Evolutionary conservation across 1,140 invertebrate genomes (phyloP).

Genomic region (Paracyclopina nana): DNA sequence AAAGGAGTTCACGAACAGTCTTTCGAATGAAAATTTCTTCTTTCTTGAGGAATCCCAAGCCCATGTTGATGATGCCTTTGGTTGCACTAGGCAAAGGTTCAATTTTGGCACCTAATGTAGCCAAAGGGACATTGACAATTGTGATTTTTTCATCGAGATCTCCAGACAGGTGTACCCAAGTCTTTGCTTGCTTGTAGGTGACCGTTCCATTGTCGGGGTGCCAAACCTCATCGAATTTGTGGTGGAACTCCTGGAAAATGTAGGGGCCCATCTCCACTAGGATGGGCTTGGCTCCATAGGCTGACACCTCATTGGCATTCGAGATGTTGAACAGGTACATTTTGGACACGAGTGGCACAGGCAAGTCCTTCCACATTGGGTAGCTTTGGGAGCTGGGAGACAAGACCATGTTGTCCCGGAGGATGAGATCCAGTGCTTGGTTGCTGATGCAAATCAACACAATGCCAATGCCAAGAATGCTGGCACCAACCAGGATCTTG

Average conservation of each 20-base stretch:
- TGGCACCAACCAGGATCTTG: too few species aligned
- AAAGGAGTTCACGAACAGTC: constrained; percentile 46
- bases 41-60: not conserved
- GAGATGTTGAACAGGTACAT: constrained; percentile 32
- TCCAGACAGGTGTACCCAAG: not conserved
- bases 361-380: constrained; percentile 19
- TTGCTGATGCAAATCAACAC: too few species aligned
- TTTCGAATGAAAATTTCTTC: constrained; percentile 36
- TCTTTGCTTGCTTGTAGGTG: not conserved
- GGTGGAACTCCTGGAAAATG: constrained; percentile 28
- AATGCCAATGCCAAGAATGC: too few species aligned
- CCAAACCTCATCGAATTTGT: not conserved
- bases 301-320: constrained; percentile 28
- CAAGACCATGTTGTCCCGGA: not conserved
- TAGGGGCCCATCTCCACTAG: constrained; percentile 32
- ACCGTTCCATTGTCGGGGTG: not conserved
- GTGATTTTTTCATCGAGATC: too few species aligned
- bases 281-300: constrained; percentile 26
- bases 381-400: not conserved
- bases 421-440: too few species aligned
- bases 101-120: too few species aligned
- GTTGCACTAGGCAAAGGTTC: too few species aligned
- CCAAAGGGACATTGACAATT: too few species aligned
- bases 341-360: constrained; percentile 30
- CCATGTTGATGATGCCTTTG: not conserved